Base-by-base conservation (phyloP, 2,888 invertebrate genomes). In the Gerosis bhagava region DNA sequence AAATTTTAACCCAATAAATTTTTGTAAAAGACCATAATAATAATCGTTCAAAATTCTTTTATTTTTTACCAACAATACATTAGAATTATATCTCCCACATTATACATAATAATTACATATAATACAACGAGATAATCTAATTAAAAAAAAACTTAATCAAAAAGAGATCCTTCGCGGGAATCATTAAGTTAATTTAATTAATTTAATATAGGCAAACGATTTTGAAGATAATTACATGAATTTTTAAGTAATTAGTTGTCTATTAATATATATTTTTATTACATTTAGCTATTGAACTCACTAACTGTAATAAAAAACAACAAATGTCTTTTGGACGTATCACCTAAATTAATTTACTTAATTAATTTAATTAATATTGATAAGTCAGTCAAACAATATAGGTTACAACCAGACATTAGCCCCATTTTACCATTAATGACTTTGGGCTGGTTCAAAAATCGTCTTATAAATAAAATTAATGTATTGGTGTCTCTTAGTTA, bases 311-410 rank as follows among this genome's bases (percentile, higher is more conserved):
- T 57, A 59, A 57, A 60, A 63, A 59, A 67, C n/a, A n/a, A n/a
- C n/a, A n/a, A n/a, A 62, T 69, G 70, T 67, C 72, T 54, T 70
- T 68, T 82, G 83, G 83, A 83, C 83, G 82, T 77, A 51, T 65
- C 56, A 51, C 51, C 59, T 64, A 57, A 45, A 45, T 45, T 45
- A 45, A 56, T 52, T n/a, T 52, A 54, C 48, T n/a, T n/a, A n/a
- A n/a, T n/a, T n/a, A n/a, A 52, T 42, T 53, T 46, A 34, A 58
- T 63, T 59, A 68, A 69, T 72, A 70, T 53, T 73, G 68, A 77
- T 78, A 79, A 78, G 61, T 81, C 81, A 82, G 81, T 82, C 81
- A 70, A 77, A 73, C 70, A 65, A 69, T 73, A 57, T 62, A 60
- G n/a, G 67, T 64, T 73, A 76, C 76, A 76, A 76, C 76, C 75